Percentiles rank a stretch among this genome's conserved stretches.
Conservation (phyloP, 2,888 invertebrate genomes). For the Blera fallax region DNA sequence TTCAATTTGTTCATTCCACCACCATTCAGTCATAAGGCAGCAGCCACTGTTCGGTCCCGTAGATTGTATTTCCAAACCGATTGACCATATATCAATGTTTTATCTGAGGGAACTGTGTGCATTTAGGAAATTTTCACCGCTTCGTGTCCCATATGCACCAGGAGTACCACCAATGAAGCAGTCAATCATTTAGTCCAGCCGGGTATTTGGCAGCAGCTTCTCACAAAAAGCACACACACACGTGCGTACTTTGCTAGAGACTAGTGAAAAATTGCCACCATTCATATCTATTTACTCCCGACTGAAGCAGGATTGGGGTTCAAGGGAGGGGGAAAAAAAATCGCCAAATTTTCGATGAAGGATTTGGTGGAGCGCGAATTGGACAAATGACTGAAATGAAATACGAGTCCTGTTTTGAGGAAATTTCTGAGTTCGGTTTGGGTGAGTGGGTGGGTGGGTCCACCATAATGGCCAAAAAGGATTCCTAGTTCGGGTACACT, state of each 20-base stretch:
- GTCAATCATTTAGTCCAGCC: slow-evolving; percentile 61
- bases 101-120: slow-evolving; percentile 40
- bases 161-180: not conserved
- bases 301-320: not conserved
- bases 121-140: slow-evolving; percentile 39
- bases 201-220: slow-evolving; percentile 15
- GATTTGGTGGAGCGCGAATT: slow-evolving; percentile 66
- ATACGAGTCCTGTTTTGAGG: slow-evolving; percentile 25
- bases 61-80: slow-evolving; percentile 59
- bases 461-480: not conserved
- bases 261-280: slow-evolving; percentile 63
- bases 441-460: not conserved
- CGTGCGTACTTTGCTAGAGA: not conserved
- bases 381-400: slow-evolving; percentile 57
- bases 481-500: not conserved
- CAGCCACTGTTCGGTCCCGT: slow-evolving; percentile 12
- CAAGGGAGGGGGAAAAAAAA: not conserved
- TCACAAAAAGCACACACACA: not conserved
- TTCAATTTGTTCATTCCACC: slow-evolving; percentile 61
- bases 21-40: slow-evolving; percentile 48
- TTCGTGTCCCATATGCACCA: slow-evolving; percentile 1
- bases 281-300: slow-evolving; percentile 64
- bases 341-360: slow-evolving; percentile 60
- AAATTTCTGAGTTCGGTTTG: not conserved
- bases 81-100: slow-evolving; percentile 65